Base-by-base conservation (phyloP, 2,797 vertebrate genomes). In the Thalassophryne amazonica region DNA sequence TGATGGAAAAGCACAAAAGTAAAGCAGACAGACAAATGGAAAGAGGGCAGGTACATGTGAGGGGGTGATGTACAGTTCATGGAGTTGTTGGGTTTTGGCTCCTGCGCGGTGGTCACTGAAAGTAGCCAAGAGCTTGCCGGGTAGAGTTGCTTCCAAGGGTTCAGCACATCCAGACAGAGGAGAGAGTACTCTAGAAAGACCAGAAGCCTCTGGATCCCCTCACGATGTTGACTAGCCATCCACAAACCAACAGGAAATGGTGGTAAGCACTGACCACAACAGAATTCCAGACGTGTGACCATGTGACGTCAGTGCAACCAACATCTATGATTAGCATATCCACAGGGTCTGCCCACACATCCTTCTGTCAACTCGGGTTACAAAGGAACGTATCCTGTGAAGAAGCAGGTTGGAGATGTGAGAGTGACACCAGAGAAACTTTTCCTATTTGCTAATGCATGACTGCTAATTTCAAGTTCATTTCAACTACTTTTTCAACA, bases 251-350 rank as follows among this genome's bases (percentile, higher is more conserved):
- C 60, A 80, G 83, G 79, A 86, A 83, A 73, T 51, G 42, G 67
- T 11, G 65, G 74, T 60, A 47, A 76, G 63, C 65, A 60, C 71
- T 69, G 74, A 86, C 76, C 78, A 65, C 87, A 82, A 86, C 79
- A 67, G 63, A 83, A 85, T 85, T 84, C 76, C 67, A 74, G 76
- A 64, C 62, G 41, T 66, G 70, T 58, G 84, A 70, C 81, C 74
- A 63, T 69, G 73, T 89, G 86, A 90, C 86, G 86, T 89, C 83
- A 89, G 76, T 13, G 11, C 37, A 71, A 75, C 76, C 84, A 55
- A 79, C 72, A 57, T 76, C 81, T 89, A 83, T 86, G 81, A 89
- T 89, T 88, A 86, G 80, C 61, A 57, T 48, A 67, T 86, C 82
- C 83, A 78, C 76, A 87, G 72, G 41, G 53, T 55, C 60, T 60